Percentiles rank a stretch among this genome's conserved stretches.
Conservation (phyloP, 1,140 invertebrate species). For the Agraylea sexmaculata region DNA sequence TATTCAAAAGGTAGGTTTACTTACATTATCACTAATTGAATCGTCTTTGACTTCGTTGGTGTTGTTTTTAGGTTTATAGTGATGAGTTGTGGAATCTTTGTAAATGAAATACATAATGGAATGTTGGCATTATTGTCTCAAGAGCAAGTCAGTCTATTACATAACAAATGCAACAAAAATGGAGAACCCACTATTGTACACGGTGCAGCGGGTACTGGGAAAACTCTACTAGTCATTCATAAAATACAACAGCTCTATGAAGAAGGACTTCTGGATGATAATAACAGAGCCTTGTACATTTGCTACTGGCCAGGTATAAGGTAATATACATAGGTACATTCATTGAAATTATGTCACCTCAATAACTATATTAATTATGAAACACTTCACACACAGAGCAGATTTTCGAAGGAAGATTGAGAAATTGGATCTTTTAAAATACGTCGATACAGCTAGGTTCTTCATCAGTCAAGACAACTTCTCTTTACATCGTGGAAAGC, state of each 20-base stretch:
- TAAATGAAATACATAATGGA: constrained; percentile 27
- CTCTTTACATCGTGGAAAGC: constrained; percentile 22
- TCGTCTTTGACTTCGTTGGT: no score
- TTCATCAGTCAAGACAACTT: constrained; percentile 25
- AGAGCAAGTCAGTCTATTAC: constrained; percentile 26
- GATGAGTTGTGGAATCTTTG: constrained; percentile 29
- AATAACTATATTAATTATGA: no score
- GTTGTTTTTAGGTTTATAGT: constrained; percentile 26
- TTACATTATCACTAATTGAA: no score
- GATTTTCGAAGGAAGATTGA: constrained; percentile 26
- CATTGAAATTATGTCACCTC: no score
- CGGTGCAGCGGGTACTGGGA: constrained; percentile 30
- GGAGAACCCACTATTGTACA: constrained; percentile 26
- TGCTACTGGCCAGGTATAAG: constrained; percentile 32
- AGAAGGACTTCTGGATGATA: constrained; percentile 23
- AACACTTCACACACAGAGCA: no score
- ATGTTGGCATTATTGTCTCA: constrained; percentile 28
- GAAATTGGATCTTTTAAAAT: constrained; percentile 24
- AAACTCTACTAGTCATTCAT: constrained; percentile 28
- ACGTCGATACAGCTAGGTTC: constrained; percentile 27
- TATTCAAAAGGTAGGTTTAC: constrained; percentile 17
- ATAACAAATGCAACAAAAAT: constrained; percentile 17
- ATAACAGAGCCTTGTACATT: constrained; percentile 27
- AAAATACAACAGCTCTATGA: constrained; percentile 26
- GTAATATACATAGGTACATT: no score